These are phyloP conservation scores for Gadus macrocephalus DNA, from an alignment of 2,113 vertebrate species.

Conservation along the genomic window DNA sequence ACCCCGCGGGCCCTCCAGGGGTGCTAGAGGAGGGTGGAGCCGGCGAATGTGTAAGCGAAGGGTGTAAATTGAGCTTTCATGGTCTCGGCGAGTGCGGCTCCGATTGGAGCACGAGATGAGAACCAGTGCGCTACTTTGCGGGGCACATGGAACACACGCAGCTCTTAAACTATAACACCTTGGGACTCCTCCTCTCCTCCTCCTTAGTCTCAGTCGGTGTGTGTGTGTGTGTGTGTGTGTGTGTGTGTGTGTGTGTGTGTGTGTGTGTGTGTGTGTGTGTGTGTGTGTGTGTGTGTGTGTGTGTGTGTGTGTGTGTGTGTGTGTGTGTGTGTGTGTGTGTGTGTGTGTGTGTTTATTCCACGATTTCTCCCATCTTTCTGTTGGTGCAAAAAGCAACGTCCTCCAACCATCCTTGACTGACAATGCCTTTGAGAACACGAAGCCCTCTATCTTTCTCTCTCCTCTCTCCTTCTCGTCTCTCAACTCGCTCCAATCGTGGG, in stretches of 20 bases:
- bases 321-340: background rate
- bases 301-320: no score
- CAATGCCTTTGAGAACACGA: slow-evolving; percentile 59
- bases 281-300: background rate
- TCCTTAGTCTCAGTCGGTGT: background rate
- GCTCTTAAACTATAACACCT: slow-evolving; percentile 38
- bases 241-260: background rate
- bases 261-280: background rate
- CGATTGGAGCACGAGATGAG: slow-evolving; percentile 58
- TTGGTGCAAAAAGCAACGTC: slow-evolving; percentile 50
- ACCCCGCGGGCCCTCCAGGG: slow-evolving; percentile 53
- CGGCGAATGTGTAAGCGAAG: slow-evolving; percentile 34
- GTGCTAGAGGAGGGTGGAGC: slow-evolving; percentile 49
- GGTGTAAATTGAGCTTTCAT: slow-evolving; percentile 73
- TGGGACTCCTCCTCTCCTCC: slow-evolving; percentile 45
- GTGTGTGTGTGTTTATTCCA: background rate
- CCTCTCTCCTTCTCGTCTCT: slow-evolving; percentile 9
- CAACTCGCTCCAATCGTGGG: slow-evolving; percentile 11
- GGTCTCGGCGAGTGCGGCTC: slow-evolving; percentile 50
- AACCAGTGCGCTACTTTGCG: slow-evolving; percentile 23
- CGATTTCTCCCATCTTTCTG: slow-evolving; percentile 35
- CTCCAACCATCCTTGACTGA: slow-evolving; percentile 57
- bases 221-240: background rate
- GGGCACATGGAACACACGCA: slow-evolving; percentile 41
- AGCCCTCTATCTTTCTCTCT: slow-evolving; percentile 13